Evolutionary conservation across 2,113 vertebrate genomes (phyloP).

Genomic region (Ia io): DNA sequence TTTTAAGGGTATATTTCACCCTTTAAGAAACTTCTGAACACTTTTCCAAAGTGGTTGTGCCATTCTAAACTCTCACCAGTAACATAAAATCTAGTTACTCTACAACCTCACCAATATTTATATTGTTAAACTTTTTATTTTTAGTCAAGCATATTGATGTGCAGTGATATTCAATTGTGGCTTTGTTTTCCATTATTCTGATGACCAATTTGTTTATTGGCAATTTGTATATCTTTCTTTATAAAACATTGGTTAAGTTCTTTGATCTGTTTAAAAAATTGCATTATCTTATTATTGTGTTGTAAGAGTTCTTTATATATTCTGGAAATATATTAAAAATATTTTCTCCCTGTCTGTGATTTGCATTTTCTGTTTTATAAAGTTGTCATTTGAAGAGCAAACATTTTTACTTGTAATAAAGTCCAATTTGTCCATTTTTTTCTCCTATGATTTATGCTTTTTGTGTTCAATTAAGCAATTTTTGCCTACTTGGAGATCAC

Average conservation of each 20-base stretch:
- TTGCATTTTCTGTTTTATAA: neutral
- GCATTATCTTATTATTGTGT: neutral
- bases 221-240: neutral
- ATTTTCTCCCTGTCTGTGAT: neutral
- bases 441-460: neutral
- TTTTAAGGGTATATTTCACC: neutral
- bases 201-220: neutral
- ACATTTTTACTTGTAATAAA: neutral
- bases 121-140: neutral
- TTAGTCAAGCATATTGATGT: neutral
- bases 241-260: neutral
- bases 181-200: neutral
- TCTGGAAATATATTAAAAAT: neutral
- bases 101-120: neutral
- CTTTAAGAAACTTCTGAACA: neutral
- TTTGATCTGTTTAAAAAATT: neutral
- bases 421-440: neutral
- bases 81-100: neutral
- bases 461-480: neutral
- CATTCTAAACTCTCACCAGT: neutral
- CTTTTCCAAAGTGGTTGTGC: neutral
- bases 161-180: neutral
- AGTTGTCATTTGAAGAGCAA: neutral
- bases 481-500: neutral
- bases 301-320: neutral